Percentiles rank a stretch among this genome's conserved stretches.
Evolutionary conservation across 2,797 vertebrate genomes (phyloP).

Genomic region (Chaetophractus vellerosus): DNA sequence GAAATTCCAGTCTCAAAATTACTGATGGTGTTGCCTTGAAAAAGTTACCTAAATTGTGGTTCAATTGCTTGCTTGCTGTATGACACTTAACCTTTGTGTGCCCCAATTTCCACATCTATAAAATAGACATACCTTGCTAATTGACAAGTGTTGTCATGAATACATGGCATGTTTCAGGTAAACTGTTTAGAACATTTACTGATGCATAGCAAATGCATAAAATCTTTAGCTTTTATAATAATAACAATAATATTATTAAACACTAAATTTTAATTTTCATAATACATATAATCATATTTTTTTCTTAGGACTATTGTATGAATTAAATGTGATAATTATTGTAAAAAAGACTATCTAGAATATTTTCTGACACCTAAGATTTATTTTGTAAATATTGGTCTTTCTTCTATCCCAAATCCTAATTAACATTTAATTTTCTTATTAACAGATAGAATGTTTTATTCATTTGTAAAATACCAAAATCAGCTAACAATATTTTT

Average conservation of each 20-base stretch:
- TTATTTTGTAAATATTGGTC: background rate
- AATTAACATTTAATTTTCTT: slow-evolving; percentile 13
- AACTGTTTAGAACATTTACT: background rate
- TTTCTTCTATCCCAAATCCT: background rate
- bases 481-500: background rate
- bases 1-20: background rate
- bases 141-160: background rate
- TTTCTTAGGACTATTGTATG: background rate
- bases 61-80: background rate
- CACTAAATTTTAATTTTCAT: background rate
- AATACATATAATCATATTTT: background rate
- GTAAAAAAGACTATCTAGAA: background rate
- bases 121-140: background rate
- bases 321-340: slow-evolving; percentile 23
- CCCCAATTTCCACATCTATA: background rate
- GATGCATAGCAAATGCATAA: background rate
- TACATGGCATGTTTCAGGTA: background rate
- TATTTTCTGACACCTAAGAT: slow-evolving; percentile 5
- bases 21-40: background rate
- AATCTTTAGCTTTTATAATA: background rate
- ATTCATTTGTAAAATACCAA: background rate
- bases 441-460: background rate
- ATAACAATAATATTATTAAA: background rate
- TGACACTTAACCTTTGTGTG: background rate
- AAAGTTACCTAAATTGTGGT: background rate